Evolutionary conservation across 2,797 vertebrate genomes (phyloP).

Genomic region (Leucoraja ocellata): DNA sequence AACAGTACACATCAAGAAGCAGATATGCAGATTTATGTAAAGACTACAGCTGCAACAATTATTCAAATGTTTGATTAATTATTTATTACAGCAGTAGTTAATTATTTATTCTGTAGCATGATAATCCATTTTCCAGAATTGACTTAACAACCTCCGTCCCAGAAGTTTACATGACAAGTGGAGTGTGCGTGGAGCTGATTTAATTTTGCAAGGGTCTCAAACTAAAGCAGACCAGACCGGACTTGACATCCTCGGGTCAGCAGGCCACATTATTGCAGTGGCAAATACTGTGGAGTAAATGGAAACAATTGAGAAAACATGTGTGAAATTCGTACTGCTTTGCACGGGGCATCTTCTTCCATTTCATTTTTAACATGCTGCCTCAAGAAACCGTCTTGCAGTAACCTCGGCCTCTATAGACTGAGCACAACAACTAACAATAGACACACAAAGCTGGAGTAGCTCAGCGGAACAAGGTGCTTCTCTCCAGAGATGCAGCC

Average conservation of each 20-base stretch:
- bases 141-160: constrained; percentile 37
- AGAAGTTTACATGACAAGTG: constrained; percentile 32
- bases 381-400: neutral
- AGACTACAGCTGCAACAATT: constrained; percentile 93
- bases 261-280: neutral
- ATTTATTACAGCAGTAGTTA: constrained; percentile 84
- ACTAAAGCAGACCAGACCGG: neutral
- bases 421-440: too few species aligned
- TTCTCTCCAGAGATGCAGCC: too few species aligned
- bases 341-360: neutral
- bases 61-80: constrained; percentile 93
- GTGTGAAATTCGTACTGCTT: neutral
- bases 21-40: constrained; percentile 90
- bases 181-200: constrained; percentile 17
- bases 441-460: too few species aligned
- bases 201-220: constrained; percentile 10
- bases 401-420: neutral
- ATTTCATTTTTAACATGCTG: constrained; percentile 1
- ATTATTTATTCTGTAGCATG: constrained; percentile 84
- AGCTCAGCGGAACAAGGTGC: too few species aligned
- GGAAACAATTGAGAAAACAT: constrained; percentile 12
- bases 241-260: constrained; percentile 2
- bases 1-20: constrained; percentile 74
- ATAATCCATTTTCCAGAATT: constrained; percentile 71
- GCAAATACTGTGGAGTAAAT: neutral